phyloP scores from a whole-genome alignment of 2,113 vertebrate species.

The Scalopus aquaticus region DNA sequence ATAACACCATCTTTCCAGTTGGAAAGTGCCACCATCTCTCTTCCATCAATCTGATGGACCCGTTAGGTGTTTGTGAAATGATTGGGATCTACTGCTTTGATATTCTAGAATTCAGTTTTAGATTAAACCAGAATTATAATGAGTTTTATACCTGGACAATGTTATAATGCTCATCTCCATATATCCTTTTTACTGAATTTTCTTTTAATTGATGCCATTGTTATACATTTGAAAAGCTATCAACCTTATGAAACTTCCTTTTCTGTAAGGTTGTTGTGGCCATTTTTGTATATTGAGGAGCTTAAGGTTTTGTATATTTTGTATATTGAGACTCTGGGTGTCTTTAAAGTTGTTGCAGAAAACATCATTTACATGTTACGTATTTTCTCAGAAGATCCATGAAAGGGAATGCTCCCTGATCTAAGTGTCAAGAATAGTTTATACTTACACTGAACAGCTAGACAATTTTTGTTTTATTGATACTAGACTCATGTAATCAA shows the following conservation, averaged over 20 bases:
- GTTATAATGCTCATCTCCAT: background rate
- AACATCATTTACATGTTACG: background rate
- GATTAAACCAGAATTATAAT: background rate
- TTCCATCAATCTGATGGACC: background rate
- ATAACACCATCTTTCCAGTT: background rate
- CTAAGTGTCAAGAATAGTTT: background rate
- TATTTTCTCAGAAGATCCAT: background rate
- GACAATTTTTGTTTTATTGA: background rate
- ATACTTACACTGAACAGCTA: background rate
- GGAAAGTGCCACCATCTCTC: background rate
- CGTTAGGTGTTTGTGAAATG: background rate
- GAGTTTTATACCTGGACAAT: background rate
- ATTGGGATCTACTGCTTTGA: background rate
- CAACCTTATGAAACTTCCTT: background rate
- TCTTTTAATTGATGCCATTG: background rate
- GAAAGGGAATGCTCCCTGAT: background rate
- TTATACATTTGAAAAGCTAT: background rate
- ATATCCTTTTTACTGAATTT: slow-evolving; percentile 24
- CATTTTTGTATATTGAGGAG: background rate
- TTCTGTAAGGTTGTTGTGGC: background rate
- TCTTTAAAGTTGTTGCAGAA: background rate
- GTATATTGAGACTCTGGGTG: background rate
- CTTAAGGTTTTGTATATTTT: too few relatives aligned
- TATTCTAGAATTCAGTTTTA: slow-evolving; percentile 6
- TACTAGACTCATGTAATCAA: background rate